Conservation (phyloP, 2,888 invertebrate genomes). For the Lithophane semibrunnea region DNA sequence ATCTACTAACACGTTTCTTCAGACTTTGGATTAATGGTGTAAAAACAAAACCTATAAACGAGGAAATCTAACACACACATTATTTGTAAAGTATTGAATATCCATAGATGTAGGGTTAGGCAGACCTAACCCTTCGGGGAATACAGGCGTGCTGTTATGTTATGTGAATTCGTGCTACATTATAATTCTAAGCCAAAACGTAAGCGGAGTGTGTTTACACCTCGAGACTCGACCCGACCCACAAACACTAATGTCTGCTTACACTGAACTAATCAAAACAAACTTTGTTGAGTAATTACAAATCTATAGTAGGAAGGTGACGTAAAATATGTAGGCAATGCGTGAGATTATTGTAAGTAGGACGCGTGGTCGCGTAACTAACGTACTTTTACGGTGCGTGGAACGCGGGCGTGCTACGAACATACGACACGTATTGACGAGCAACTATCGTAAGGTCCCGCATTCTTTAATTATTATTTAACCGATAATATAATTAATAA, state of each 20-base stretch:
- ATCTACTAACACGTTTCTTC: no score
- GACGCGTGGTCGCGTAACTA: slow-evolving; percentile 7
- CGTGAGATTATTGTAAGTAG: slow-evolving; percentile 46
- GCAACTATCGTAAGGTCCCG: slow-evolving; percentile 12
- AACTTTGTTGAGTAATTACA: slow-evolving; percentile 33
- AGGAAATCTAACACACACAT: neutral
- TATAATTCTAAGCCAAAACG: neutral
- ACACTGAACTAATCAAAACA: slow-evolving; percentile 15
- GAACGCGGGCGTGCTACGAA: slow-evolving; percentile 22
- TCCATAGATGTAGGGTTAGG: no score
- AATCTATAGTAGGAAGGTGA: slow-evolving; percentile 21
- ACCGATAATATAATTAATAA: neutral
- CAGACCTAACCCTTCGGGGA: neutral
- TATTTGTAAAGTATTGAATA: neutral
- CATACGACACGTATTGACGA: slow-evolving; percentile 33
- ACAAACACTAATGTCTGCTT: neutral
- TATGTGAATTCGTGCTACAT: neutral
- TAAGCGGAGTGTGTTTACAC: neutral
- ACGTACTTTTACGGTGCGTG: neutral
- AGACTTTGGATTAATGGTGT: neutral
- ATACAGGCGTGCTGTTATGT: neutral
- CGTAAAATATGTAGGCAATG: slow-evolving; percentile 36
- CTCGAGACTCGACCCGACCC: neutral
- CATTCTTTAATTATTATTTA: slow-evolving; percentile 14
- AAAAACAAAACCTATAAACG: neutral